Evolutionary conservation across 2,113 vertebrate species (phyloP).

Genomic region (Pontoporia blainvillei): DNA sequence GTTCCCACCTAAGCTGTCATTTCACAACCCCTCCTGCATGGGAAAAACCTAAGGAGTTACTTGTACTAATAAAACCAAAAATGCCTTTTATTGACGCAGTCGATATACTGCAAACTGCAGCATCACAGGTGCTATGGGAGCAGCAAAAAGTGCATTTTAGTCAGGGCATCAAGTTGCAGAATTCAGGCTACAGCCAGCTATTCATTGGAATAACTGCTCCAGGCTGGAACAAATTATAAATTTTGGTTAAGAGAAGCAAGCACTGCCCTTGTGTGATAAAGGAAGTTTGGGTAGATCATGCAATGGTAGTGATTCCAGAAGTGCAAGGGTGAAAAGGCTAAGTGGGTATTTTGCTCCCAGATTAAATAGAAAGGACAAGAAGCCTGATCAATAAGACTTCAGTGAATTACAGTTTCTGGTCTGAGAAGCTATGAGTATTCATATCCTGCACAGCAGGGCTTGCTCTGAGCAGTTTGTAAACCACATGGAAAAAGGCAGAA

Average conservation of each 20-base stretch:
- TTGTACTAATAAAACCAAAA: not conserved
- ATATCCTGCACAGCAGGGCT: not conserved
- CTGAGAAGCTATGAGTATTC: not conserved
- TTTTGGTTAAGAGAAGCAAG: slow-evolving; percentile 34
- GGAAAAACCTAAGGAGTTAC: not conserved
- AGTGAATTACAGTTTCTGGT: not conserved
- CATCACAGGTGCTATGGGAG: slow-evolving; percentile 30
- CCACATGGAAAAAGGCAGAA: not conserved
- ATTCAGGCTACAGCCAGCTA: slow-evolving; percentile 45
- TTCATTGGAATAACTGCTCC: slow-evolving; percentile 65
- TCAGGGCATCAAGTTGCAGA: slow-evolving; percentile 70
- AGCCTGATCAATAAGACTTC: not conserved
- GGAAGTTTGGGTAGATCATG: not conserved
- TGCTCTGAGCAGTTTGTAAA: not conserved
- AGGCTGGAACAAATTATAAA: slow-evolving; percentile 63
- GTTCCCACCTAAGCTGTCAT: not conserved
- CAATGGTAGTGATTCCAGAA: not conserved
- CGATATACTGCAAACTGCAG: not conserved
- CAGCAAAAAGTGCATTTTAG: slow-evolving; percentile 31
- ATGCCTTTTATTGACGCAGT: slow-evolving; percentile 33
- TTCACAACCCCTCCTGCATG: not conserved
- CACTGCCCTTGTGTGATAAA: not conserved
- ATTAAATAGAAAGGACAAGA: not conserved
- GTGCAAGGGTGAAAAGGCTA: not conserved
- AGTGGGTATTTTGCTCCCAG: not conserved